Evolutionary conservation across 1,140 invertebrate species (phyloP), one percentile per base, ranked within the genome.

Genomic region (Cherax destructor): DNA sequence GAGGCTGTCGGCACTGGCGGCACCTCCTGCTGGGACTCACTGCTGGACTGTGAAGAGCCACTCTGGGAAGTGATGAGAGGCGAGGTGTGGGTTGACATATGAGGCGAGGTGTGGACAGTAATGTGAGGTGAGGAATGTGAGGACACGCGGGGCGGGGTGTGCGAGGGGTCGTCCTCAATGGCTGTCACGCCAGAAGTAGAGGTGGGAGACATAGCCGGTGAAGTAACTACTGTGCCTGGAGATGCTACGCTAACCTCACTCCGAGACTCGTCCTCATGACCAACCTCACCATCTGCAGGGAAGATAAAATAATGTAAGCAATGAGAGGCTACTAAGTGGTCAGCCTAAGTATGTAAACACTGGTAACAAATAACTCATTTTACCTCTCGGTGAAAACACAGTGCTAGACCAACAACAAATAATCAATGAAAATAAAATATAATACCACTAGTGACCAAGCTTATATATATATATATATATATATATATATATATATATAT

Each of bases 191-290:
- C 79, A 18, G 88, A 92, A 16, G 87, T 92, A 24, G 88, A 92
- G 61, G 80, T 92, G 10, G 81, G 93, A 21, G 87, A 87, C 96
- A 95, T 9, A 96, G 95, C 3, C 93, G 50, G 94, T 91, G 13
- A 94, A 94, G 30, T 49, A 16, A 30, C 61, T 21, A 52, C 16
- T 16, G 18, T 24, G 88, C 50, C 84, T 72, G 69, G 79, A 16
- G 92, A 91, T 16, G 83, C 49, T 30, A 91, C 83, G 49, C 83
- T 91, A 21, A 83, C 87, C 77, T 89, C 87, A 65, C 87, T 89
- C 65, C 56, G 24, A 59, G 77, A 18, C 30, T 88, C 83, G 49
- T 93, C 83, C 56, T 56, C 52, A 21, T 47, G 52, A n/a, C 49
- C 50, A 47, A 77, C 24, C 56, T 90, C 88, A 56, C 76, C 83